Percentiles rank a stretch among this genome's conserved stretches.
These are phyloP conservation scores for Hyaena hyaena DNA, from an alignment of 2,113 vertebrate genomes.

Conservation along the genomic window DNA sequence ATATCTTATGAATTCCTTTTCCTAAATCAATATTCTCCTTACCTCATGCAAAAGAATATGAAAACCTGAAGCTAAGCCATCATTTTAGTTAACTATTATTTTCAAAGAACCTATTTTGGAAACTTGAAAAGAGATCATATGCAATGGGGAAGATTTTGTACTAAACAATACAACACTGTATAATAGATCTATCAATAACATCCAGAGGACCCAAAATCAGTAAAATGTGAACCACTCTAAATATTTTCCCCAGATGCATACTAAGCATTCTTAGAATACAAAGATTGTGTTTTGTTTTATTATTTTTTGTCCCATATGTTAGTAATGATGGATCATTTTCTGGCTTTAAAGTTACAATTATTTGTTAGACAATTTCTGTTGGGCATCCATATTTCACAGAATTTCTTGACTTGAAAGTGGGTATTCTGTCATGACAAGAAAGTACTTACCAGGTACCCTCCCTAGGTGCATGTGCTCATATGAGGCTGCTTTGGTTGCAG, in stretches of 20 bases:
- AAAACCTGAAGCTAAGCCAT: not conserved
- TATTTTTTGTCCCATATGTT: not conserved
- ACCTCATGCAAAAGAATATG: not conserved
- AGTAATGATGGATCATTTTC: not conserved
- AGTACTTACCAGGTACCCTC: not conserved
- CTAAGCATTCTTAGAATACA: not conserved
- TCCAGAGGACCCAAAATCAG: not conserved
- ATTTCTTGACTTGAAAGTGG: not conserved
- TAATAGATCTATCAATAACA: not conserved
- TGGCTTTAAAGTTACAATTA: not conserved
- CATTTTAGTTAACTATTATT: conserved; percentile 35
- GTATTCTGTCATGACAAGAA: not conserved
- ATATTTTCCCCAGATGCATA: not conserved
- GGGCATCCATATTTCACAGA: not conserved
- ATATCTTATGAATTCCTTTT: not conserved
- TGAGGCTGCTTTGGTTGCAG: not conserved
- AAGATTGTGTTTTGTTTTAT: not conserved
- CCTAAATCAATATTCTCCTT: not conserved
- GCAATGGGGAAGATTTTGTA: not conserved
- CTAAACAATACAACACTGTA: not conserved
- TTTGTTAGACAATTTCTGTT: not conserved
- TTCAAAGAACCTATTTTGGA: not conserved
- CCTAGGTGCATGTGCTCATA: too few species aligned
- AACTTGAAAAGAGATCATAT: not conserved
- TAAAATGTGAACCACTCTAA: not conserved